Percentiles rank a stretch among this genome's conserved stretches.
phyloP scores from a whole-genome alignment of 2,888 invertebrate genomes.

The Phyllotreta striolata region DNA sequence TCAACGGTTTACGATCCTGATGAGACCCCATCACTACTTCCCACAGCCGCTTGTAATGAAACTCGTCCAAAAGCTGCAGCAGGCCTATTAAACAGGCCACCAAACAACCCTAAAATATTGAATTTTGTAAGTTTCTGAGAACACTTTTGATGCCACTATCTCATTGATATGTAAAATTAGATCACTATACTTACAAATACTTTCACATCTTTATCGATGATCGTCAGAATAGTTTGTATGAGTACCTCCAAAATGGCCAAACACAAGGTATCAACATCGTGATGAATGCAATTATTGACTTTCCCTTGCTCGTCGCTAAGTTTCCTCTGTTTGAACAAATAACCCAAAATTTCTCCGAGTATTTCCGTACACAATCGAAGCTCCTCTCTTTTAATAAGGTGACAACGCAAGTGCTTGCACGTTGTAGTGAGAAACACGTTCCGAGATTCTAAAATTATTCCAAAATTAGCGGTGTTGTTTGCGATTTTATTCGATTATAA shows the following conservation, averaged over 20 bases:
- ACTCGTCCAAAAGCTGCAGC: constrained; percentile 85
- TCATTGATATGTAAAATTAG: too few relatives aligned
- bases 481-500: background rate
- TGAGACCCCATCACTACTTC: constrained; percentile 76
- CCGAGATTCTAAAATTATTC: constrained; percentile 74
- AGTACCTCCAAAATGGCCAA: constrained; percentile 83
- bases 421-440: constrained; percentile 83
- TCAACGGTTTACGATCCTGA: constrained; percentile 79
- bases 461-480: background rate
- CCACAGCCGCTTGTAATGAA: constrained; percentile 88
- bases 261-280: constrained; percentile 85
- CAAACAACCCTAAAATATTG: constrained; percentile 73
- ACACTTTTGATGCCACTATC: too few relatives aligned
- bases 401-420: constrained; percentile 84
- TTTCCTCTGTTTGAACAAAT: constrained; percentile 65
- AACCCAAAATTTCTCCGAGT: constrained; percentile 81
- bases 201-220: constrained; percentile 73
- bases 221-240: constrained; percentile 83
- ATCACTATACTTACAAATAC: constrained; percentile 63
- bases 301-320: constrained; percentile 64
- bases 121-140: too few relatives aligned
- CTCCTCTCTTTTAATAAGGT: constrained; percentile 83
- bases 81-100: constrained; percentile 88
- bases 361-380: constrained; percentile 85
- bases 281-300: constrained; percentile 71